These are phyloP conservation scores for Origma solitaria DNA, from an alignment of 2,113 vertebrate species.

Conservation along the genomic window DNA sequence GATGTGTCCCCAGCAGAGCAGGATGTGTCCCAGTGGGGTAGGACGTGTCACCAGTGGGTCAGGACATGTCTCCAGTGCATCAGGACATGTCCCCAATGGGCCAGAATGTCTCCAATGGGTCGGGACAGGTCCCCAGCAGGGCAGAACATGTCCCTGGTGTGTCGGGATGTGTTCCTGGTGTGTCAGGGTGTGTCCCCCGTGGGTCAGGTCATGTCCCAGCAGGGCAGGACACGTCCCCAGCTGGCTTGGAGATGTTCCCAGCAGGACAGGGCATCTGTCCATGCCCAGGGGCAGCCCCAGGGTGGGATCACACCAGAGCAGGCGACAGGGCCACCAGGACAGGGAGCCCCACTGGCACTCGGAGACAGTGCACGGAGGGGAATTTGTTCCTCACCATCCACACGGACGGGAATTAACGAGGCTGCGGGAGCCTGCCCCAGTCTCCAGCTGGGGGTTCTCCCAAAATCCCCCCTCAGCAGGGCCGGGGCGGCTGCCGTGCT, in stretches of 20 bases:
- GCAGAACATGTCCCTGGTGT: fast-evolving
- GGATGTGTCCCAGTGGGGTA: background rate
- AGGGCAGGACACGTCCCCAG: background rate
- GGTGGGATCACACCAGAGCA: fast-evolving
- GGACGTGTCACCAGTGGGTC: background rate
- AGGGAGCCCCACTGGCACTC: fast-evolving
- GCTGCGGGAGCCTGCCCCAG: fast-evolving
- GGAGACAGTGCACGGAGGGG: fast-evolving
- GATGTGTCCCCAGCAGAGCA: background rate
- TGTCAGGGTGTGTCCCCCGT: fast-evolving
- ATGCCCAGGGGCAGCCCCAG: background rate
- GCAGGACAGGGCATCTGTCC: background rate
- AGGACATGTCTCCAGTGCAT: fast-evolving
- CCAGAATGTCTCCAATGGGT: background rate
- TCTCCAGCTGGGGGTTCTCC: background rate
- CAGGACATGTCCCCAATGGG: background rate
- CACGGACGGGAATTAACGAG: background rate
- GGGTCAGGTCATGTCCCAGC: background rate
- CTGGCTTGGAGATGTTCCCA: fast-evolving
- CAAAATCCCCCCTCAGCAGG: background rate
- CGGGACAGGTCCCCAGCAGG: background rate
- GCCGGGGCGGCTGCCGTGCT: background rate
- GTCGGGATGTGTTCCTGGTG: fast-evolving
- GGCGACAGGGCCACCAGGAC: fast-evolving
- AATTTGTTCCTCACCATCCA: background rate